Base-by-base conservation (phyloP, 2,888 invertebrate species). In the Hydropsyche betteni region DNA sequence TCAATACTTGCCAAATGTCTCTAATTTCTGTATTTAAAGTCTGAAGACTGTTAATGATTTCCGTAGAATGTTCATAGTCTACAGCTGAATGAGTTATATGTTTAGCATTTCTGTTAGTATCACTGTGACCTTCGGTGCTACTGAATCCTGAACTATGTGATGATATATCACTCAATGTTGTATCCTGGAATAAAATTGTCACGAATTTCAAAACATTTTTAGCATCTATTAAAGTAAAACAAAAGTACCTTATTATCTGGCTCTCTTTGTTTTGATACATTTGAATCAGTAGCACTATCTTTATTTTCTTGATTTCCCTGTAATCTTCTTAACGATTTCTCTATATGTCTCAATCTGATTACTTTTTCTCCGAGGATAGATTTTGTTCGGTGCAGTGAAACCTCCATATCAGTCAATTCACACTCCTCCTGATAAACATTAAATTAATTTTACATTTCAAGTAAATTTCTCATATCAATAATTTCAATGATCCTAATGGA, bases 301-400 rank as follows among this genome's bases (percentile, higher is more conserved):
- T 76, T 71, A 38, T 50, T 74, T 16, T 68, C 74, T 36, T 69
- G 50, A 16, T n/a, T 36, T n/a, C 70, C 53, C 38, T 79, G 76
- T 36, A 92, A 89, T 24, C 91, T 86, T 73, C 92, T 89, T 75
- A 94, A 84, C 0, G 94, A 93, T 80, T 94, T 92, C 83, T 94
- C 94, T 82, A 94, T 87, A 83, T 94, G 94, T 4, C 93, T 87
- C 82, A 94, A 85, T 24, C 94, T 87, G 73, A 94, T 94, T 73
- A 94, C 93, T 84, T 94, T 94, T 84, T 94, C 94, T 12, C 94
- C 94, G 24, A 94, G 86, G 51, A 94, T 84, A 4, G 94, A 93
- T 1, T 93, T 89, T 2, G 94, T 94, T 0, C 94, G 90, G 85
- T 94, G 94, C 64, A 94, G 84, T 75, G 93, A 93, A 77, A 94